Percentiles rank a stretch among this genome's conserved stretches.
phyloP scores from a whole-genome alignment of 1,140 invertebrate species.

The Leptinotarsa texana region DNA sequence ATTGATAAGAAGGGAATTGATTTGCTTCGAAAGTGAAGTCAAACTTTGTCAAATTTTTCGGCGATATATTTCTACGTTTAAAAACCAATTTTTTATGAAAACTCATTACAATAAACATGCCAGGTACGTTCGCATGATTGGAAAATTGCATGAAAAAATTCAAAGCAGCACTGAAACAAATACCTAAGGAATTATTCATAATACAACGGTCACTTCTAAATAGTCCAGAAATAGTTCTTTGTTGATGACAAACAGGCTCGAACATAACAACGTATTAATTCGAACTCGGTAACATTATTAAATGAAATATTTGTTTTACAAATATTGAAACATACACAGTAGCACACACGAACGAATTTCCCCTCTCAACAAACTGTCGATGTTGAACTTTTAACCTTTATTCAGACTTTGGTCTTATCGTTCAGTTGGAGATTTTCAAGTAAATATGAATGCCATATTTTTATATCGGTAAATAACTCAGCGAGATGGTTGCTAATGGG shows the following conservation, averaged over 20 bases:
- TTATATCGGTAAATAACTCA: slow-evolving; percentile 26
- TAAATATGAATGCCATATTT: slow-evolving; percentile 27
- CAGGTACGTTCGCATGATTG: not conserved
- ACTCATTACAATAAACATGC: not conserved
- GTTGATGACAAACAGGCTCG: not conserved
- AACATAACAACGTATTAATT: slow-evolving; percentile 1
- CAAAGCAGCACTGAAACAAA: not conserved
- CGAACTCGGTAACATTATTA: not conserved
- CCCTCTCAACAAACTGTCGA: slow-evolving; percentile 38
- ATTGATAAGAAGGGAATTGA: too few species aligned
- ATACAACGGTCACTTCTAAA: not conserved
- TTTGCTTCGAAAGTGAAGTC: too few species aligned
- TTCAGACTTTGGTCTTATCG: slow-evolving; percentile 42
- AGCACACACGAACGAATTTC: slow-evolving; percentile 34
- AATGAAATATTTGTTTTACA: slow-evolving; percentile 18
- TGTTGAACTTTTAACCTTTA: slow-evolving; percentile 39
- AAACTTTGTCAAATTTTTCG: too few species aligned
- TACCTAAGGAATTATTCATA: not conserved
- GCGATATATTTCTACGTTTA: too few species aligned
- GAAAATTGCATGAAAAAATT: not conserved
- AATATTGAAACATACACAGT: slow-evolving; percentile 14
- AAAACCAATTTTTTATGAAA: not conserved
- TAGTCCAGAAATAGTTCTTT: not conserved
- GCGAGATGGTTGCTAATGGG: not conserved
- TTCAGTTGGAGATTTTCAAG: slow-evolving; percentile 30